Conservation (phyloP, 2,888 invertebrate species). For the Chrysodeixis includens region DNA sequence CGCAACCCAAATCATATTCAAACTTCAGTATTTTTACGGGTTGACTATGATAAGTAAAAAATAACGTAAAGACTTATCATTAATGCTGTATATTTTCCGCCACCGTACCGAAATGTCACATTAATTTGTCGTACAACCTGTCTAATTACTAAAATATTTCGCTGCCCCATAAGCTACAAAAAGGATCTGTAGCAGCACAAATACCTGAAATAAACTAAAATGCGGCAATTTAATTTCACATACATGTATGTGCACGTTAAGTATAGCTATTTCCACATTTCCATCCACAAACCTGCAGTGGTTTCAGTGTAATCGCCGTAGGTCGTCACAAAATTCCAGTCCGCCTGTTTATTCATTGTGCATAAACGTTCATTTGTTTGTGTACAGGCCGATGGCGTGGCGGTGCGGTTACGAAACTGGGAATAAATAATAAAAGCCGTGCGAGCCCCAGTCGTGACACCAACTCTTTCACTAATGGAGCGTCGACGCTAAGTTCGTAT, state of each 20-base stretch:
- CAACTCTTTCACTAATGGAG: constrained; percentile 86
- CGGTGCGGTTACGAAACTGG: constrained; percentile 75
- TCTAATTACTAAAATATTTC: background rate
- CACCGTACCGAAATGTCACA: background rate
- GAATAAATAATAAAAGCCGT: constrained; percentile 86
- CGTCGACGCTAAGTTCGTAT: constrained; percentile 77
- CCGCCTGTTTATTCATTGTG: constrained; percentile 70
- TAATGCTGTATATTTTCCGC: too few species aligned
- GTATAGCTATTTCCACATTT: constrained; percentile 49
- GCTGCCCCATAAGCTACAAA: background rate
- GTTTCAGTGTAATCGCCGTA: constrained; percentile 50
- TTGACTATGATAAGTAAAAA: too few species aligned
- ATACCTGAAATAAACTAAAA: background rate
- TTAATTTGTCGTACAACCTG: background rate
- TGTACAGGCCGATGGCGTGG: constrained; percentile 69
- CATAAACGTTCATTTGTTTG: constrained; percentile 81
- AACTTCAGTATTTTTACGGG: too few species aligned
- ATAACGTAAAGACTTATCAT: background rate
- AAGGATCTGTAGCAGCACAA: background rate
- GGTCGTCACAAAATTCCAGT: constrained; percentile 63
- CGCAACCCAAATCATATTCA: too few species aligned
- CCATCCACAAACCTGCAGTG: constrained; percentile 41
- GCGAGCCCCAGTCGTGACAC: constrained; percentile 84
- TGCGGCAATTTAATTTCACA: background rate
- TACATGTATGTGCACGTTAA: constrained; percentile 9